A percentile compares a stretch with the other conserved stretches of the same genome.
These are phyloP conservation scores for Trypoxylon attenuatum DNA, from an alignment of 2,888 invertebrate genomes.

Conservation along the genomic window DNA sequence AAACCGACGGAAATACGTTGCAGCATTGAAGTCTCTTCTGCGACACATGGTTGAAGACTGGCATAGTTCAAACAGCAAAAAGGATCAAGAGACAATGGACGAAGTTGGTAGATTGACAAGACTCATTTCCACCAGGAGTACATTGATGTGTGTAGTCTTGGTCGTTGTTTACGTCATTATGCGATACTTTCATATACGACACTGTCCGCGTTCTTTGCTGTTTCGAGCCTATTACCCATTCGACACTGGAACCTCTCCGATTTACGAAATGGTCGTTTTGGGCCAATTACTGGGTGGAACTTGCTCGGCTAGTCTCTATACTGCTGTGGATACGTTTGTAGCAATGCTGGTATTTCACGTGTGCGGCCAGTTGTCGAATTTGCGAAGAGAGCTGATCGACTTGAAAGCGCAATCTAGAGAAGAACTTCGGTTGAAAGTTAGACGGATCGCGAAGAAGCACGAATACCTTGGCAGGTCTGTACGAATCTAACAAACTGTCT, in stretches of 20 bases:
- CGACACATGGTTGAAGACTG: constrained; percentile 33
- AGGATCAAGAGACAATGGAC: constrained; percentile 16
- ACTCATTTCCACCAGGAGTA: constrained; percentile 16
- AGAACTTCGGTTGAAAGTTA: not conserved
- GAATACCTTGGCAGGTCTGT: constrained; percentile 37
- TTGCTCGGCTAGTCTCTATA: constrained; percentile 19
- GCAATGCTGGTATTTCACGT: constrained; percentile 37
- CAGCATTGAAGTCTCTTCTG: constrained; percentile 31
- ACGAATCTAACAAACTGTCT: not conserved
- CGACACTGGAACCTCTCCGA: constrained; percentile 22
- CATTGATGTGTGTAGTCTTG: not conserved
- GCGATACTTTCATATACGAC: not conserved
- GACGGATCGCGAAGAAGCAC: constrained; percentile 26
- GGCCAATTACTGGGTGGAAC: constrained; percentile 3
- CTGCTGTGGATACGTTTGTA: constrained; percentile 43
- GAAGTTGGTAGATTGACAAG: not conserved
- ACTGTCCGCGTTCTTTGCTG: constrained; percentile 5
- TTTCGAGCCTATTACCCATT: constrained; percentile 32
- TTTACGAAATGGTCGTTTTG: constrained; percentile 11
- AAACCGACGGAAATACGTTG: no score
- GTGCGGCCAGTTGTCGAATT: constrained; percentile 37
- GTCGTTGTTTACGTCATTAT: not conserved
- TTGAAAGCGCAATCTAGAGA: not conserved
- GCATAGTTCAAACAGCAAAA: not conserved
- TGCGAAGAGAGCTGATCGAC: constrained; percentile 5